Base-by-base conservation (phyloP, 2,888 invertebrate species). In the Dorcus hopei region DNA sequence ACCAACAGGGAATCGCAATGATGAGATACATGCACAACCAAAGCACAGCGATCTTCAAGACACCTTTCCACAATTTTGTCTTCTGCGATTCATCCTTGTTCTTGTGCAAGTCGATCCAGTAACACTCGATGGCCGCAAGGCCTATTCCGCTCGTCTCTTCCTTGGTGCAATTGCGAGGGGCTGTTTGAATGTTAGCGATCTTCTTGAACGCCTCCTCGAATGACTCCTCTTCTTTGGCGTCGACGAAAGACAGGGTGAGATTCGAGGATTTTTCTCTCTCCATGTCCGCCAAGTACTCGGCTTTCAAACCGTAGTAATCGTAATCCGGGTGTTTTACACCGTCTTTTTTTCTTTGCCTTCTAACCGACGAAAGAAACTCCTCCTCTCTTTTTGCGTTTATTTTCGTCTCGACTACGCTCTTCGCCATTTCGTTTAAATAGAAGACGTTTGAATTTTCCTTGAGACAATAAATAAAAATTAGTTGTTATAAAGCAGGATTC, bases 1-100 rank as follows among this genome's bases (percentile, higher is more conserved):
- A 82, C 82, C 82, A 83, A 51, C 77, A 77, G 1, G 80, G 80
- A 50, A 82, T 71, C 4, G 80, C 82, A 53, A 83, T 74, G 26
- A 74, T 62, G 16, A 77, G 19, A 62, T 82, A 82, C 50, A 82
- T 72, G 9, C 68, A 62, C 7, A 79, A 61, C 82, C 82, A 82
- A 54, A 81, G 66, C 42, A 73, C 62, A 1, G 75, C n/a, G 9
- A 80, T 72, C 56, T 70, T 68, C 66, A 73, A 69, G 9, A 75
- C 65, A 64, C 73, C 74, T 7, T 62, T 65, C 9, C 78, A 39
- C 3, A 77, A 54, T 40, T 40, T 43, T 45, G 52, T 5, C 52
- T 62, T 51, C 8, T 61, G 57, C 45, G 59, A 26, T 11, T 39
- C 60, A 40, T 49, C 49, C 3, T 60, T 42, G 33, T 74, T 68